These are phyloP conservation scores for Nebria ingens DNA, from an alignment of 1,140 invertebrate genomes.

Conservation along the genomic window DNA sequence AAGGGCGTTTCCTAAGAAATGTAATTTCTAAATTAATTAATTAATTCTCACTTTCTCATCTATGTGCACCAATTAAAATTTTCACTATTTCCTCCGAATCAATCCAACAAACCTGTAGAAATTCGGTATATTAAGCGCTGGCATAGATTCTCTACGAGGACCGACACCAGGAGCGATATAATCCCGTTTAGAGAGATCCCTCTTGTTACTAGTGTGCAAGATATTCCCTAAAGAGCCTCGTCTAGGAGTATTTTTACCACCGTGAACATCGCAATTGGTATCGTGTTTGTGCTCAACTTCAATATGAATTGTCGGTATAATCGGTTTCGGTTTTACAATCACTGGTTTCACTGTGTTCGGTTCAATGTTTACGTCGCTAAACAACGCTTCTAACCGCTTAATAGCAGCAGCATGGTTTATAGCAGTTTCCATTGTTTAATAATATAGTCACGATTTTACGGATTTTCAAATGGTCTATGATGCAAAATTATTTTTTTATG, in stretches of 20 bases:
- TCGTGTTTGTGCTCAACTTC: constrained; percentile 44
- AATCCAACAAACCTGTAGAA: constrained; percentile 15
- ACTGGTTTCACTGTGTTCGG: neutral
- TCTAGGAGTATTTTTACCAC: constrained; percentile 46
- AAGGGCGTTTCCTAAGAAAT: too few relatives aligned
- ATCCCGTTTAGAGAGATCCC: constrained; percentile 18
- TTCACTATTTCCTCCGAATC: too few relatives aligned
- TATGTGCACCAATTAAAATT: too few relatives aligned
- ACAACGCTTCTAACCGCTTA: constrained; percentile 57
- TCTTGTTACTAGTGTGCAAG: constrained; percentile 25
- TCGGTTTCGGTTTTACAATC: neutral
- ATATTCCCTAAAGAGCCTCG: constrained; percentile 43
- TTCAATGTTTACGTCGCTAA: constrained; percentile 52
- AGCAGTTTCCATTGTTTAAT: constrained; percentile 42
- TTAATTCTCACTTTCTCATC: too few relatives aligned
- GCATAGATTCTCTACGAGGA: constrained; percentile 37
- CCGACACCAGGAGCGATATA: constrained; percentile 24
- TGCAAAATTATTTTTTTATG: too few relatives aligned
- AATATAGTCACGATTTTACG: too few relatives aligned
- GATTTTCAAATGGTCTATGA: too few relatives aligned
- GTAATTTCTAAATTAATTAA: too few relatives aligned
- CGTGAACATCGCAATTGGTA: constrained; percentile 57
- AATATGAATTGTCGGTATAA: constrained; percentile 35
- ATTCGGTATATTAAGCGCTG: constrained; percentile 27
- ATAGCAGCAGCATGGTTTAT: constrained; percentile 52